Base-by-base conservation (phyloP, 2,888 invertebrate species). In the Cerceris rybyensis region DNA sequence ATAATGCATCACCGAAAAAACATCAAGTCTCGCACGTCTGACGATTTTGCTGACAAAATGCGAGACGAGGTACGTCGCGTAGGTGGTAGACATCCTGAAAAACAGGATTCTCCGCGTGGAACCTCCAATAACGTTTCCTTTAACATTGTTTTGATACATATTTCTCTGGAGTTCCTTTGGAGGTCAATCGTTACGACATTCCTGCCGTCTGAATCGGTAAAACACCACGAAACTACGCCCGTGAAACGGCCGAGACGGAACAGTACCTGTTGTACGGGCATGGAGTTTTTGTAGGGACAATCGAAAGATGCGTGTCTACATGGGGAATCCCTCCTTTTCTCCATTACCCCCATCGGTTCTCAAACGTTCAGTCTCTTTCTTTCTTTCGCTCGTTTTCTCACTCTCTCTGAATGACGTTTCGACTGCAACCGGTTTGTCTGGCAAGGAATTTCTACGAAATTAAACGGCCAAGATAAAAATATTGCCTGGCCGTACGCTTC, bases 361-460 rank as follows among this genome's bases (percentile, higher is more conserved):
- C 28, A 4, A 28, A 2, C 28, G 28, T n/a, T 42, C 41, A 16
- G 52, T 14, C 39, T 42, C 41, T 7, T 7, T 17, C 59, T 42
- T 6, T 28, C 54, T 54, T 59, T n/a, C 54, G 2, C 42, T 14
- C 69, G 39, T 0, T 54, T 11, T 41, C 64, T 39, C 49, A 14
- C n/a, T 46, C 52, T 49, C 60, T 55, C 63, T 72, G 74, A 82
- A 71, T 84, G 84, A 84, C 75, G 85, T 82, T 78, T 85, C 72
- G 75, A 69, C 64, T 59, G 65, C 69, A 75, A 85, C 84, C 85
- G 85, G 85, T 84, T 84, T 76, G 70, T 68, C 80, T 39, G 68
- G 70, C 16, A 64, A 76, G 80, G 68, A 75, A 80, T 84, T 79
- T 76, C 73, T 73, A 72, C 63, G 77, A 73, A 70, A 70, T 74